Evolutionary conservation across 2,113 vertebrate species (phyloP).

Genomic region (Varanus salvator): DNA sequence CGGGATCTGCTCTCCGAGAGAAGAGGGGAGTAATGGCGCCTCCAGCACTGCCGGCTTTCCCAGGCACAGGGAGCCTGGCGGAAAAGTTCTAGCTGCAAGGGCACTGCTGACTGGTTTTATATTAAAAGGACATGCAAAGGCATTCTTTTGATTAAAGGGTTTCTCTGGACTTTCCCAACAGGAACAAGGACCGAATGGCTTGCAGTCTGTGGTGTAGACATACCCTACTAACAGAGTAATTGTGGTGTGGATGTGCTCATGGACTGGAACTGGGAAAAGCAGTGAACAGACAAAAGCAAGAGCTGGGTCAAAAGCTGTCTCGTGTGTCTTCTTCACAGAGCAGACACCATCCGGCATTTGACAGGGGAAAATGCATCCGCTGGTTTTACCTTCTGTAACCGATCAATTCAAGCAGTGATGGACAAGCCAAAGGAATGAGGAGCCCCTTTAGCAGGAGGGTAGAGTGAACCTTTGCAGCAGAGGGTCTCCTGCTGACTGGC

Average conservation of each 20-base stretch:
- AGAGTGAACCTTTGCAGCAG: too few relatives aligned
- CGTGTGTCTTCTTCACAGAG: not conserved
- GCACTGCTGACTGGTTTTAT: too few relatives aligned
- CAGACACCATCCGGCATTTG: not conserved
- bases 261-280: not conserved
- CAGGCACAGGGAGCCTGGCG: too few relatives aligned
- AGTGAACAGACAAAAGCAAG: not conserved
- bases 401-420: not conserved
- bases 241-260: not conserved
- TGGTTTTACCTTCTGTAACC: not conserved
- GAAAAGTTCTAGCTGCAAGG: too few relatives aligned
- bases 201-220: not conserved
- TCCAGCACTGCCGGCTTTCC: too few relatives aligned
- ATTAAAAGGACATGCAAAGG: too few relatives aligned
- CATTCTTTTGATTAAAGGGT: too few relatives aligned
- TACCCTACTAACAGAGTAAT: not conserved
- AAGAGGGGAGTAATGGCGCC: too few relatives aligned
- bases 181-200: not conserved
- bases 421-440: not conserved
- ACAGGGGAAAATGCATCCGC: not conserved
- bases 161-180: too few relatives aligned
- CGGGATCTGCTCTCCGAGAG: too few relatives aligned
- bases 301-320: not conserved
- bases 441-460: not conserved
- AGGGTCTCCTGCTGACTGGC: too few relatives aligned